Conservation (phyloP, 2,113 vertebrate genomes). For the Dolichotis patagonum region DNA sequence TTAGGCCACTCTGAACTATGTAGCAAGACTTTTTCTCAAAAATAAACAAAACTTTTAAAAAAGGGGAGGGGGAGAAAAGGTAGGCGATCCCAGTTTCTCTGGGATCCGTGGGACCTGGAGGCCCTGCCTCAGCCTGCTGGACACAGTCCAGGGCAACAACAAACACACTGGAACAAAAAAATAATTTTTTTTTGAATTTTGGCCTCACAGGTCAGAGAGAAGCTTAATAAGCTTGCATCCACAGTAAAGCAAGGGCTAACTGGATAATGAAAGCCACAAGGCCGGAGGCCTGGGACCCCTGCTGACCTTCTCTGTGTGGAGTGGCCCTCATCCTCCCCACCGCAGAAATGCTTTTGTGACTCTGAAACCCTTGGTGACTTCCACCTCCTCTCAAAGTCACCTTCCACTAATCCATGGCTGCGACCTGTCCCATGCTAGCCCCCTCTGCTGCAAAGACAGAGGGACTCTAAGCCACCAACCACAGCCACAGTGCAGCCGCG, state of each 20-base stretch:
- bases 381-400: not conserved
- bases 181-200: not conserved
- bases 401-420: not conserved
- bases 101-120: not conserved
- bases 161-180: not conserved
- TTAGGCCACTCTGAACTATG: not conserved
- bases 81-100: not conserved
- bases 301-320: not conserved
- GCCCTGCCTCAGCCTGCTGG: not conserved
- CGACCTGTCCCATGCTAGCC: rapidly evolving
- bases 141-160: not conserved
- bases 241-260: conserved; percentile 59
- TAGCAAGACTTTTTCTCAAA: not conserved
- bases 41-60: not conserved
- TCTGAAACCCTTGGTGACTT: not conserved
- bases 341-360: not conserved
- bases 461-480: not conserved
- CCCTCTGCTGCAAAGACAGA: not conserved
- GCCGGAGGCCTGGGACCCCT: not conserved
- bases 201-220: conserved; percentile 14
- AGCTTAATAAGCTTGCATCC: conserved; percentile 66
- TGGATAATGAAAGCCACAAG: conserved; percentile 67
- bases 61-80: not conserved
- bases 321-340: not conserved
- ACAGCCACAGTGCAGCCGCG: too few species aligned